Percentiles rank a stretch among this genome's conserved stretches.
phyloP scores from a whole-genome alignment of 2,797 vertebrate species.

The Columba guinea region DNA sequence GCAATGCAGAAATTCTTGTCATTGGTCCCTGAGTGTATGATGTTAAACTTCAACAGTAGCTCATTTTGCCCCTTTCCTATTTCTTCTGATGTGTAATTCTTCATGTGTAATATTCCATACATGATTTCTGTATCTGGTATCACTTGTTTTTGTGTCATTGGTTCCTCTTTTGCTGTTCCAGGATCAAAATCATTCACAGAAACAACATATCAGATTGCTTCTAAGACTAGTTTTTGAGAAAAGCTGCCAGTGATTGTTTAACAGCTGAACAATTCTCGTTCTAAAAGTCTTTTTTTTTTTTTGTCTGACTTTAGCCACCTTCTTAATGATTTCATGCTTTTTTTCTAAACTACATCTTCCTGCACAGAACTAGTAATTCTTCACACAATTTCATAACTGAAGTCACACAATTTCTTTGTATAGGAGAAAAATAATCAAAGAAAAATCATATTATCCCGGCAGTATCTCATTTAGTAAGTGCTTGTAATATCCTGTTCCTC shows the following conservation, averaged over 20 bases:
- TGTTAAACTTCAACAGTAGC: not conserved
- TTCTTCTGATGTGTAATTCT: not conserved
- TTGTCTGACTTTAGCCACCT: not conserved
- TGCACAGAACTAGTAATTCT: not conserved
- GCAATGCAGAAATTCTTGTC: not conserved
- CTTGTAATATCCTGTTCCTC: not conserved
- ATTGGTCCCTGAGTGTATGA: not conserved
- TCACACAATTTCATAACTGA: not conserved
- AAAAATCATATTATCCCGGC: not conserved
- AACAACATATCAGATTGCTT: not conserved
- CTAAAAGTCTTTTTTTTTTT: not conserved
- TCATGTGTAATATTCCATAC: not conserved
- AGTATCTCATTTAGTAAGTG: not conserved
- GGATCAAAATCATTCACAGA: not conserved
- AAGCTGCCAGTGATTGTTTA: not conserved
- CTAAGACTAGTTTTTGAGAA: not conserved
- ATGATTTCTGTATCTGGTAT: not conserved
- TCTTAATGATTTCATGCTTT: not conserved
- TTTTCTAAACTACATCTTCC: not conserved
- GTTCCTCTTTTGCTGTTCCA: not conserved
- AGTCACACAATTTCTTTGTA: not conserved
- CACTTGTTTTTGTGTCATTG: not conserved
- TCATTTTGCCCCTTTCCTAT: not conserved
- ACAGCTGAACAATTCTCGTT: not conserved
- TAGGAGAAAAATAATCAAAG: not conserved